These are phyloP conservation scores for Tachycineta bicolor DNA, from an alignment of 2,113 vertebrate species.

Conservation along the genomic window DNA sequence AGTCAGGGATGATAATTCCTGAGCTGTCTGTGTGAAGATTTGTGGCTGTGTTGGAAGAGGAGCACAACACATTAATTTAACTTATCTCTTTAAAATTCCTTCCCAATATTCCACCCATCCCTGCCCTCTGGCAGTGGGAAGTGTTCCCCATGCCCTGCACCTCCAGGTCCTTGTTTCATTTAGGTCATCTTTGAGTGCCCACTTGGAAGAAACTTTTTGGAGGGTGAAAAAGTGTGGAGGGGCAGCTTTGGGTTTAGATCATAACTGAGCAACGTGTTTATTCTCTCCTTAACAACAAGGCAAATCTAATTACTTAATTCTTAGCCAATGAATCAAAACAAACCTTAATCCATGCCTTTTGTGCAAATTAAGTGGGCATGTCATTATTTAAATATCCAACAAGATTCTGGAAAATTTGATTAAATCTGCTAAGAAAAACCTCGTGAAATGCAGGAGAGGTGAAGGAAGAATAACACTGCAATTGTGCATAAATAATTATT, in stretches of 20 bases:
- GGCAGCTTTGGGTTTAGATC: neutral
- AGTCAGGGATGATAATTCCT: neutral
- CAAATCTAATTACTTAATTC: slow-evolving; percentile 10
- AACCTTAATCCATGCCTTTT: slow-evolving; percentile 19
- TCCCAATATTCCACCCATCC: neutral
- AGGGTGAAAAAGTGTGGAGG: neutral
- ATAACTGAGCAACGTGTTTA: neutral
- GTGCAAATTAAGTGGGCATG: slow-evolving; percentile 14
- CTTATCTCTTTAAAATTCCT: neutral
- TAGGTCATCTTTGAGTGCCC: neutral
- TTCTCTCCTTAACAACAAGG: neutral
- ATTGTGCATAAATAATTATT: neutral
- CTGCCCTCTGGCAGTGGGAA: neutral
- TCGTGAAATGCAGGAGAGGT: neutral
- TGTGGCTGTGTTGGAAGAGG: neutral
- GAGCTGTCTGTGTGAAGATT: neutral
- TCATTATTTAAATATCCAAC: slow-evolving; percentile 27
- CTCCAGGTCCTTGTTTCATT: neutral
- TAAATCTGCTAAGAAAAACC: neutral
- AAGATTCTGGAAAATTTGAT: slow-evolving; percentile 15
- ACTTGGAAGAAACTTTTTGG: neutral
- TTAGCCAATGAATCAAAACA: neutral
- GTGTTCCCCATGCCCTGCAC: fast-evolving
- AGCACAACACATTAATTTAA: neutral
- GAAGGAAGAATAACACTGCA: neutral